Percentiles rank a stretch among this genome's conserved stretches.
These are phyloP conservation scores for Odobenus rosmarus DNA, from an alignment of 2,113 vertebrate species.

Conservation along the genomic window DNA sequence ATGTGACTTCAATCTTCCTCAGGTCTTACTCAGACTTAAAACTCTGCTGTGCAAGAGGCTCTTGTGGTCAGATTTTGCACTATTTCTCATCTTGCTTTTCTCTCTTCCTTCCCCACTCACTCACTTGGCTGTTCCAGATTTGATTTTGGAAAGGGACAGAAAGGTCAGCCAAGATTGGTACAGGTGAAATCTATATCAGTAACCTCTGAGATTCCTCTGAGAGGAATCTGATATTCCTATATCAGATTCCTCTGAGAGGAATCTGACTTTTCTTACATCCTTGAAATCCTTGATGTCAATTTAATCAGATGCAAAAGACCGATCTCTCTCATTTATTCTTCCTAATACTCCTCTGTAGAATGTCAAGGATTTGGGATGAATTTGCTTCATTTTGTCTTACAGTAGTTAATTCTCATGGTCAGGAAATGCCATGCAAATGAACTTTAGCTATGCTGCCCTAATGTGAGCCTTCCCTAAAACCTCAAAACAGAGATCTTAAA, in stretches of 20 bases:
- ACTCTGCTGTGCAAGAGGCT: neutral
- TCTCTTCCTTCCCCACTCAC: neutral
- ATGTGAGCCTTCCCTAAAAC: neutral
- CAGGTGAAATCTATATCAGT: neutral
- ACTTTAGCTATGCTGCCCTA: neutral
- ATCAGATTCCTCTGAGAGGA: neutral
- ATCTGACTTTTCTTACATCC: neutral
- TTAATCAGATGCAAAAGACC: neutral
- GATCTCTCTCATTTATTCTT: neutral
- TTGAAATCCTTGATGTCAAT: neutral
- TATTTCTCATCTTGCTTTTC: neutral
- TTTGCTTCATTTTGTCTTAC: neutral
- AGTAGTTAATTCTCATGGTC: neutral
- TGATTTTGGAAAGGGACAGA: neutral
- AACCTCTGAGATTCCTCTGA: too few relatives aligned
- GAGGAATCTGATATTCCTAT: fast-evolving
- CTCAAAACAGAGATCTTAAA: neutral
- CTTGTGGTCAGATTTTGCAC: neutral
- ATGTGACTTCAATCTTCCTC: neutral
- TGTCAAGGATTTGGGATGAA: neutral
- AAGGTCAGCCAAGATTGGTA: neutral
- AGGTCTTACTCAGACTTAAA: neutral
- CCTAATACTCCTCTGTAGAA: neutral
- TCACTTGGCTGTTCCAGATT: neutral
- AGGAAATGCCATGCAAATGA: neutral